Conservation (phyloP, 2,888 invertebrate species). For the Clanis bilineata region DNA sequence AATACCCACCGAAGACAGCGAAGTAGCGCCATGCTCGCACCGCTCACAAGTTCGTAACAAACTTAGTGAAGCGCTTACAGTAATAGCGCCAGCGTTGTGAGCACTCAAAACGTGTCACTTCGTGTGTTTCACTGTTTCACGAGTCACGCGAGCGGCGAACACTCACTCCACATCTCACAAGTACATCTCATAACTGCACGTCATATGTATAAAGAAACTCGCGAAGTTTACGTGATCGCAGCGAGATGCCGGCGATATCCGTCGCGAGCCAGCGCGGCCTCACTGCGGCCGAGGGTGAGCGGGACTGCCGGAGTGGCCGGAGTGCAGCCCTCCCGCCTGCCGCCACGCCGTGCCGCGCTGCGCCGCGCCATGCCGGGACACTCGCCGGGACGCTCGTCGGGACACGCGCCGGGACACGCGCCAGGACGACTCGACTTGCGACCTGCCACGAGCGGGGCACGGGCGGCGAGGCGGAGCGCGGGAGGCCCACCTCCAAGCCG, state of each 20-base stretch:
- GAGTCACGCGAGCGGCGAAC: neutral
- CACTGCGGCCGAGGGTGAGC: conserved; percentile 17
- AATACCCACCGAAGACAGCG: neutral
- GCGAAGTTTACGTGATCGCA: neutral
- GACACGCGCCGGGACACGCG: conserved; percentile 19
- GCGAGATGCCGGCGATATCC: neutral
- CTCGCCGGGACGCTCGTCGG: conserved; percentile 26
- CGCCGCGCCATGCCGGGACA: conserved; percentile 22
- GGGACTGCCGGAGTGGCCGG: conserved; percentile 21
- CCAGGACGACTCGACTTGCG: conserved; percentile 24
- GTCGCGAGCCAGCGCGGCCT: conserved; percentile 8
- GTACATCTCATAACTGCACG: neutral
- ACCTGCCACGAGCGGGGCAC: conserved; percentile 15
- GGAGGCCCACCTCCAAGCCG: conserved; percentile 33
- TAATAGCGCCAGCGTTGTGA: neutral
- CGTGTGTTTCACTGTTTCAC: no score
- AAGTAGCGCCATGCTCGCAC: neutral
- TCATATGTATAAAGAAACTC: neutral
- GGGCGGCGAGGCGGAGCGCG: conserved; percentile 17
- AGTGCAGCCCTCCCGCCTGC: conserved; percentile 24
- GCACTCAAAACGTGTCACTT: neutral
- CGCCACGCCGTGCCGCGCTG: no score
- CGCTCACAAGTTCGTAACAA: neutral
- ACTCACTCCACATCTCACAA: neutral
- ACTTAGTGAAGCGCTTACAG: neutral